These are phyloP conservation scores for Columba livia DNA, from an alignment of 2,113 vertebrate genomes.

Conservation along the genomic window DNA sequence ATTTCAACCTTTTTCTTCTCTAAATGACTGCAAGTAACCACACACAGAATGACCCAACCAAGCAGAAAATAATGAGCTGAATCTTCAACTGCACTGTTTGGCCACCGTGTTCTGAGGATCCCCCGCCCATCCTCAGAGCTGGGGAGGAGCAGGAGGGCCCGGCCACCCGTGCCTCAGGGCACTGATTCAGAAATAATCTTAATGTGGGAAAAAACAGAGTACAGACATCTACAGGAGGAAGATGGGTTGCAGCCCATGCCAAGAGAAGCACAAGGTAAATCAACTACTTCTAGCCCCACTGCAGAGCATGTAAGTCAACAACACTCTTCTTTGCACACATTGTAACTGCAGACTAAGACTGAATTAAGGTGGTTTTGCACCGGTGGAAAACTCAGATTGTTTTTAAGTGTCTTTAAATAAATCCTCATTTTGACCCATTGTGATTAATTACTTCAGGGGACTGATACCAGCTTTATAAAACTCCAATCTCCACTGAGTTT, in stretches of 20 bases:
- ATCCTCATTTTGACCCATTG: not conserved
- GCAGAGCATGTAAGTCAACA: not conserved
- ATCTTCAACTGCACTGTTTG: not conserved
- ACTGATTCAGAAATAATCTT: not conserved
- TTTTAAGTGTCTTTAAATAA: not conserved
- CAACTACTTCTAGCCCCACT: not conserved
- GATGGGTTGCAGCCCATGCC: not conserved
- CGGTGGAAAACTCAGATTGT: not conserved
- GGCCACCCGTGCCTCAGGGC: not conserved
- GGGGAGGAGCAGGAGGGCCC: not conserved
- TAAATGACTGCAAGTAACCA: not conserved
- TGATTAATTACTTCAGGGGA: not conserved
- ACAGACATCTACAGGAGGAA: not conserved
- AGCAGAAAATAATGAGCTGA: not conserved
- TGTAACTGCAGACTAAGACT: not conserved
- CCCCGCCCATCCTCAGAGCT: not conserved
- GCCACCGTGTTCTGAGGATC: not conserved
- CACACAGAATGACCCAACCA: fast-evolving
- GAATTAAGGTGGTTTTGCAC: not conserved
- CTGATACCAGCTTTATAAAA: not conserved
- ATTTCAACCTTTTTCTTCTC: not conserved
- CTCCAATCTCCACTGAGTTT: not conserved
- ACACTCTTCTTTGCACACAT: not conserved
- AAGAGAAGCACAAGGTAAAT: not conserved
- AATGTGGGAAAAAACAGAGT: not conserved